Evolutionary conservation across 2,113 vertebrate genomes (phyloP), one percentile per base, ranked within the genome.

Genomic region (Garra rufa): DNA sequence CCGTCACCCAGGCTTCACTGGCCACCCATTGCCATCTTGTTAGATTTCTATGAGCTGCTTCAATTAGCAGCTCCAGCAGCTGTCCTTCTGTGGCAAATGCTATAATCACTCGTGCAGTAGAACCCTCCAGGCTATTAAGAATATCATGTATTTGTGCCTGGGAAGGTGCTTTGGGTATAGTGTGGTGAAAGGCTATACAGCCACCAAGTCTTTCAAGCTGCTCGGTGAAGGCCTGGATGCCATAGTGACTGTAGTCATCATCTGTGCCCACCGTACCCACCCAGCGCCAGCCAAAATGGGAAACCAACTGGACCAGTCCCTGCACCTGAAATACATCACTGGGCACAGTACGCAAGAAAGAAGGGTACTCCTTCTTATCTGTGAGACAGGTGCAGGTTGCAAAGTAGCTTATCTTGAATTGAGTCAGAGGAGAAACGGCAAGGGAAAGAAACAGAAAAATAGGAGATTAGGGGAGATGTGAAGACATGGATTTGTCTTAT

Each of bases 161-260:
- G 7, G 90, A 89, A 10, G 91, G 90, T 4, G 87, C 84, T 83
- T 92, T 89, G 6, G 94, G 93, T 86, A 95, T 91, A 8, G 90
- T 93, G 50, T 78, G 84, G 28, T 90, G 88, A 82, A 91, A 92
- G 10, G 89, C 87, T 26, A 91, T 61, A 59, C 94, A 95, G 0
- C 92, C 93, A 15, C 93, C 92, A 67, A 80, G 79, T 78, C 87
- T 81, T 67, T 61, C 82, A 28, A 94, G 89, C 86, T 93, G 91
- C 73, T 88, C 83, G 4, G 91, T 88, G 74, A 95, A 95, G 7
- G 91, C 89, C 84, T 95, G 93, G 81, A 95, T 94, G 3, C 93
- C 94, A 57, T 94, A 94, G 0, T 61, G 92, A 83, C 94, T 94
- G 79, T 95, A 95, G 83, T 94, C 94, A 65, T 95, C 93, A 85